These are phyloP conservation scores for Aquatica leii DNA, from an alignment of 2,888 invertebrate species.

Conservation along the genomic window DNA sequence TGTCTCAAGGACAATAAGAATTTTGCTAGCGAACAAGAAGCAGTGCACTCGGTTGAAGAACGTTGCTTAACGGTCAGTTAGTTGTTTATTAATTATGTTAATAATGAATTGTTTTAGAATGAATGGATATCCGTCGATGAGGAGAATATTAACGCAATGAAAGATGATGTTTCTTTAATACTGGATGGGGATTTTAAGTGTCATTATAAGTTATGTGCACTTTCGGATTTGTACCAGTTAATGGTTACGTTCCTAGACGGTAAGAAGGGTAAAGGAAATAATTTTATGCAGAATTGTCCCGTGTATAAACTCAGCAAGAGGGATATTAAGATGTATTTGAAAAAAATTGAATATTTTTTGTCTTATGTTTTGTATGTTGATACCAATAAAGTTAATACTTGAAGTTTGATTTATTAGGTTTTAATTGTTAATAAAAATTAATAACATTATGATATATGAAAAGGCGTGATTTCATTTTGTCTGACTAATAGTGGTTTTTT, in stretches of 20 bases:
- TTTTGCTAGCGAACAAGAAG: constrained; percentile 69
- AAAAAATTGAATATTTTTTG: constrained; percentile 77
- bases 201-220: constrained; percentile 69
- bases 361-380: constrained; percentile 66
- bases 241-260: constrained; percentile 58
- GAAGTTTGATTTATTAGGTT: background rate
- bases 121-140: constrained; percentile 65
- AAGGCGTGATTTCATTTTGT: no score
- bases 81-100: background rate
- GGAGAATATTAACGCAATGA: constrained; percentile 66
- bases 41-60: constrained; percentile 70
- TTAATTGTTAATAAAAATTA: no score
- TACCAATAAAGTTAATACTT: background rate
- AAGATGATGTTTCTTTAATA: constrained; percentile 69
- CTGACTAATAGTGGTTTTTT: no score
- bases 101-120: constrained; percentile 61
- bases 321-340: constrained; percentile 66
- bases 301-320: constrained; percentile 63
- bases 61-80: constrained; percentile 50
- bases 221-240: constrained; percentile 72
- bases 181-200: constrained; percentile 68
- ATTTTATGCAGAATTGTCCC: constrained; percentile 67
- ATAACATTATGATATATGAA: no score
- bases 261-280: constrained; percentile 45
- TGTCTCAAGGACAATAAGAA: constrained; percentile 70